phyloP scores from a whole-genome alignment of 2,888 invertebrate genomes.

The Blastobasis lacticolella region DNA sequence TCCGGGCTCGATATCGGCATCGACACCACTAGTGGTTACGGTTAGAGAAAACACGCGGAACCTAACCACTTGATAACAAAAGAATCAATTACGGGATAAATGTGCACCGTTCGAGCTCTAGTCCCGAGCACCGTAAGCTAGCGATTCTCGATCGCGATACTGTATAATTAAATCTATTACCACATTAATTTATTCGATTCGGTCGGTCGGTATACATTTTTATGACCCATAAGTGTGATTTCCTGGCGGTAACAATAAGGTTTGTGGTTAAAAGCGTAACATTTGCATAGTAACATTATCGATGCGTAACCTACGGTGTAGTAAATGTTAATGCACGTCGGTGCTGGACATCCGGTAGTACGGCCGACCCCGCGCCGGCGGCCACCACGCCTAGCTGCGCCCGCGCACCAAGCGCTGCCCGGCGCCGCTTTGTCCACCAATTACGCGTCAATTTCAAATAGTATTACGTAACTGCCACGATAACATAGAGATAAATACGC shows the following conservation, averaged over 20 bases:
- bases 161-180: too few relatives aligned
- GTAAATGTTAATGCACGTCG: conserved; percentile 11
- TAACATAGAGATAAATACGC: conserved; percentile 23
- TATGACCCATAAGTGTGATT: not conserved
- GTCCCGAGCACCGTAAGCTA: too few relatives aligned
- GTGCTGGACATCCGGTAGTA: conserved; percentile 7
- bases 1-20: not conserved
- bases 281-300: not conserved
- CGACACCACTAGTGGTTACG: not conserved
- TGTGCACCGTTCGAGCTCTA: too few relatives aligned
- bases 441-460: conserved; percentile 36
- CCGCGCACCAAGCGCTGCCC: conserved; percentile 10
- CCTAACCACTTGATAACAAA: not conserved
- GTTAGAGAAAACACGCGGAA: not conserved
- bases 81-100: not conserved
- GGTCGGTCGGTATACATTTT: not conserved
- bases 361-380: conserved; percentile 1
- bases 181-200: too few relatives aligned
- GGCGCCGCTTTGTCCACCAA: conserved; percentile 39
- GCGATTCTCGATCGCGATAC: too few relatives aligned
- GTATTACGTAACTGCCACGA: conserved; percentile 37
- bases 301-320: conserved; percentile 8
- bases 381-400: conserved; percentile 10
- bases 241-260: not conserved
- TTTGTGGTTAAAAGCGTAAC: not conserved